phyloP scores from a whole-genome alignment of 2,797 vertebrate genomes.

The Acestrorhynchus altus region DNA sequence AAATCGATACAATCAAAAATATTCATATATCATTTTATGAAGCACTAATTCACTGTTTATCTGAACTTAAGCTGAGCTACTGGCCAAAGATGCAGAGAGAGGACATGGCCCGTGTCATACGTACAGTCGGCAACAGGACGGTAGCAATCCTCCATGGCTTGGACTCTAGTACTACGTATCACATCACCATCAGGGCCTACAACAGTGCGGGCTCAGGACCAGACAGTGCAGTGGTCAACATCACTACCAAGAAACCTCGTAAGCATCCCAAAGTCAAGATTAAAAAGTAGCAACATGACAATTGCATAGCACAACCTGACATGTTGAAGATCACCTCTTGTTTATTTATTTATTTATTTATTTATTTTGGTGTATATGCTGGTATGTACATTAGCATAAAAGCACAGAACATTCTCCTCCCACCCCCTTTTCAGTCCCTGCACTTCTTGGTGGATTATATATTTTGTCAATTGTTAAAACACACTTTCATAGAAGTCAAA shows the following conservation, averaged over 20 bases:
- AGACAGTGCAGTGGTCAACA: constrained; percentile 84
- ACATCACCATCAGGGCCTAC: constrained; percentile 86
- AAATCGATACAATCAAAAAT: too few relatives aligned
- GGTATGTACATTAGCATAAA: too few relatives aligned
- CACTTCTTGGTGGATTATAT: too few relatives aligned
- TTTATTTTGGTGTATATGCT: too few relatives aligned
- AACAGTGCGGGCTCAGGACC: constrained; percentile 92
- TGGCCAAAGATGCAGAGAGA: constrained; percentile 87
- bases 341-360: too few relatives aligned
- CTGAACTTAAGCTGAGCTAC: constrained; percentile 81
- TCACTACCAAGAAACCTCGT: constrained; percentile 95
- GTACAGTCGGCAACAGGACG: constrained; percentile 86
- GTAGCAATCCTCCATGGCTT: constrained; percentile 83
- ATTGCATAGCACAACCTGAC: not conserved
- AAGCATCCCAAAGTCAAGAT: constrained; percentile 62
- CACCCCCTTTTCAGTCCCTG: too few relatives aligned
- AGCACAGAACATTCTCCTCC: too few relatives aligned
- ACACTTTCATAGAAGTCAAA: too few relatives aligned
- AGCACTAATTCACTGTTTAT: too few relatives aligned
- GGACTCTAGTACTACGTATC: constrained; percentile 86
- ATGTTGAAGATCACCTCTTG: not conserved
- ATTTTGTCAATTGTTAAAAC: too few relatives aligned
- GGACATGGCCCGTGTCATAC: constrained; percentile 84
- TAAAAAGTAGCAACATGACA: not conserved
- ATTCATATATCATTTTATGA: too few relatives aligned